These are phyloP conservation scores for Cebus imitator DNA, from an alignment of 2,113 vertebrate genomes.

Conservation along the genomic window DNA sequence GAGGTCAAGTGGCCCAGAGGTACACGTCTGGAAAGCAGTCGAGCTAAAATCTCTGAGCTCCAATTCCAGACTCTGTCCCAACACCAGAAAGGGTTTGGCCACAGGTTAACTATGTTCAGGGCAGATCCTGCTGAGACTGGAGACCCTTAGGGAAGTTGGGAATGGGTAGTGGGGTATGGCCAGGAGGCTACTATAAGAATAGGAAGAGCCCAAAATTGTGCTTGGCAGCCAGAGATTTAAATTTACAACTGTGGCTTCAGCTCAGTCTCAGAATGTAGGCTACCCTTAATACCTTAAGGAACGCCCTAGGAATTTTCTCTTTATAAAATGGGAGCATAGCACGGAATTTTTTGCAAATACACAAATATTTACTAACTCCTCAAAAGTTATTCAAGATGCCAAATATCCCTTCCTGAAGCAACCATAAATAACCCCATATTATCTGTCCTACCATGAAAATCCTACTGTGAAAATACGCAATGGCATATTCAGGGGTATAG, in stretches of 20 bases:
- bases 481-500: background rate
- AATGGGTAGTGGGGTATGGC: background rate
- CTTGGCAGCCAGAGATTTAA: background rate
- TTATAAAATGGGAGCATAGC: constrained; percentile 22
- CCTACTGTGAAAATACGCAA: background rate
- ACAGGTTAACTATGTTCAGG: background rate
- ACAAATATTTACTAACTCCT: constrained; percentile 7
- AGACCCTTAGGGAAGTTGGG: background rate
- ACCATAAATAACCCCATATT: background rate
- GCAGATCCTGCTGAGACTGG: background rate
- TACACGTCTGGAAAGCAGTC: background rate
- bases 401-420: background rate
- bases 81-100: background rate
- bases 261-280: background rate
- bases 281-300: background rate
- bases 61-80: background rate
- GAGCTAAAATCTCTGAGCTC: background rate
- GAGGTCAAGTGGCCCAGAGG: background rate
- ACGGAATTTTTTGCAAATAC: background rate
- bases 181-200: background rate
- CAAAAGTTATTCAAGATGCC: background rate
- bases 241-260: background rate
- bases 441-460: background rate
- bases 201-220: background rate
- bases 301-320: background rate